Conservation (phyloP, 2,113 vertebrate genomes). For the Thunnus maccoyii region DNA sequence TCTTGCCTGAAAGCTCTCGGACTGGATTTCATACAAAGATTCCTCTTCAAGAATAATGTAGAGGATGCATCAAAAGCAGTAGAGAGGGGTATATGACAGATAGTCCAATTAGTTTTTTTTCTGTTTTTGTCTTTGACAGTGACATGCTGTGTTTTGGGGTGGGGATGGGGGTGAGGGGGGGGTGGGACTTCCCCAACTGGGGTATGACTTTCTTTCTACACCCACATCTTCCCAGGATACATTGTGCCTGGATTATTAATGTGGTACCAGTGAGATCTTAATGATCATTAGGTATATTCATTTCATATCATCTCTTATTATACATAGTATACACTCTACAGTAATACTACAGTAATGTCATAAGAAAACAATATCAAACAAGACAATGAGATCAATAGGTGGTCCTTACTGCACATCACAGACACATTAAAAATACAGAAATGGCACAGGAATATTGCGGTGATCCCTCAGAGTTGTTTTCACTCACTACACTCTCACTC, state of each 20-base stretch:
- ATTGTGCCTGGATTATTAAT: not conserved
- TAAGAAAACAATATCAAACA: no score
- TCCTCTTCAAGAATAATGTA: not conserved
- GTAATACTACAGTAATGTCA: not conserved
- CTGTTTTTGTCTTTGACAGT: no score
- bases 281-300: not conserved
- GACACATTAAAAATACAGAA: not conserved
- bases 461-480: conserved; percentile 15
- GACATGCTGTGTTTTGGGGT: no score
- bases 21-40: not conserved
- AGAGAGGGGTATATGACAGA: not conserved
- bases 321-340: not conserved
- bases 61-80: not conserved
- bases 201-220: no score
- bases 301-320: not conserved
- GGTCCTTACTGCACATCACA: not conserved
- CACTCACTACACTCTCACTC: no score
- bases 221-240: no score
- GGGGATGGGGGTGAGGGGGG: no score
- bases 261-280: not conserved
- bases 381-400: not conserved
- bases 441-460: not conserved
- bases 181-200: no score
- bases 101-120: not conserved
- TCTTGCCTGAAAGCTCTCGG: not conserved